Conservation (phyloP, 2,113 vertebrate species). For the Myiopsitta monachus region DNA sequence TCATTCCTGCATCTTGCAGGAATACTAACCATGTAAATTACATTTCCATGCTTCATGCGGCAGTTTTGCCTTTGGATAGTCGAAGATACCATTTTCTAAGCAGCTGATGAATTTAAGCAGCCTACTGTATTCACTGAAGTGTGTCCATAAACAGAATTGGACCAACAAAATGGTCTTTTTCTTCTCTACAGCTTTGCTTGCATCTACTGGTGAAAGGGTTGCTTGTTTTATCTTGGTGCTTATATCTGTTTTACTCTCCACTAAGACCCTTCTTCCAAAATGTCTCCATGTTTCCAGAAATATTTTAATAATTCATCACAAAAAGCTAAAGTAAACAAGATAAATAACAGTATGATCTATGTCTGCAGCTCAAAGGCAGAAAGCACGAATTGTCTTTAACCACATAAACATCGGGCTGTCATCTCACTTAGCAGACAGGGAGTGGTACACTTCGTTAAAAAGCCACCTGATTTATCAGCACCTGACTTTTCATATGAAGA, state of each 20-base stretch:
- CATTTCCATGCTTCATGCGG: background rate
- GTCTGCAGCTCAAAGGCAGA: conserved; percentile 36
- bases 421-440: background rate
- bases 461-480: background rate
- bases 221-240: conserved; percentile 35
- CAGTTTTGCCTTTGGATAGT: background rate
- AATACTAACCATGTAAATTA: background rate
- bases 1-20: background rate
- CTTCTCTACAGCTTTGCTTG: background rate
- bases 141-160: background rate
- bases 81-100: background rate
- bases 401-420: conserved; percentile 7
- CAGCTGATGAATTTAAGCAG: background rate
- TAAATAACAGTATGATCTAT: conserved; percentile 40
- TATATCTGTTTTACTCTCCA: conserved; percentile 39
- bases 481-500: background rate
- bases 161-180: background rate
- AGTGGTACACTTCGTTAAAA: background rate
- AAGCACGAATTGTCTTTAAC: conserved; percentile 53
- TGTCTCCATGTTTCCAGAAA: background rate
- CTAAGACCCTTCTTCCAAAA: conserved; percentile 12
- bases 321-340: conserved; percentile 37
- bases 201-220: background rate
- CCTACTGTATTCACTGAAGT: background rate
- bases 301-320: conserved; percentile 62